Base-by-base conservation (phyloP, 2,113 vertebrate species). In the Xenopus tropicalis region DNA sequence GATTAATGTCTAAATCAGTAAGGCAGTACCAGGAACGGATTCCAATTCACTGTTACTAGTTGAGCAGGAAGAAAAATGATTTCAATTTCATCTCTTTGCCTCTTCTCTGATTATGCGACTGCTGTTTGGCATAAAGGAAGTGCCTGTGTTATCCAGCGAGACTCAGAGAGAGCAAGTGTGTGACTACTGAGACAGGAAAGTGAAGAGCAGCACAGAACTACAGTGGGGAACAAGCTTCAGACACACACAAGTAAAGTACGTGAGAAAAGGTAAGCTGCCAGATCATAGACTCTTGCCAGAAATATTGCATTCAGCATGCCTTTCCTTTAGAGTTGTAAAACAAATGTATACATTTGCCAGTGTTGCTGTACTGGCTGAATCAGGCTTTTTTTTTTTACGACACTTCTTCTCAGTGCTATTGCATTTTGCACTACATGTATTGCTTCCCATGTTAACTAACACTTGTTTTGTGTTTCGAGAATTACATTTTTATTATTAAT, bases 21-120 rank as follows among this genome's bases (percentile, higher is more conserved):
- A 66, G 64, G 64, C 64, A 66, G 64, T 23, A 66, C 64, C 64
- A 44, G 42, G 20, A 65, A 65, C 63, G 14, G 11, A 12, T 66
- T 48, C 43, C 62, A 65, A 21, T 65, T 13, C 20, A 20, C 29
- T 65, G 20, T 44, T n/a, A 48, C 20, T 48, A 66, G 64, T 21
- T 66, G 13, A 66, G 21, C 14, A 43, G 20, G 20, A 48, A 66
- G 24, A 16, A 12, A 63, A 66, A 23, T 43, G 25, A 42, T 69
- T 69, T 69, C 52, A 58, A 22, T 69, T 43, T 58, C 67, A 58
- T 69, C 66, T 68, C 52, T 58, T 58, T 22, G 52, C 54, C 29
- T 54, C 48, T 21, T 46, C 24, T 42, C 21, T 48, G 43, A 21
- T 24, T 48, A 48, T 66, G 64, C 11, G 64, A 51, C 44, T 66